Evolutionary conservation across 2,113 vertebrate genomes (phyloP).

Genomic region (Oriolus oriolus): DNA sequence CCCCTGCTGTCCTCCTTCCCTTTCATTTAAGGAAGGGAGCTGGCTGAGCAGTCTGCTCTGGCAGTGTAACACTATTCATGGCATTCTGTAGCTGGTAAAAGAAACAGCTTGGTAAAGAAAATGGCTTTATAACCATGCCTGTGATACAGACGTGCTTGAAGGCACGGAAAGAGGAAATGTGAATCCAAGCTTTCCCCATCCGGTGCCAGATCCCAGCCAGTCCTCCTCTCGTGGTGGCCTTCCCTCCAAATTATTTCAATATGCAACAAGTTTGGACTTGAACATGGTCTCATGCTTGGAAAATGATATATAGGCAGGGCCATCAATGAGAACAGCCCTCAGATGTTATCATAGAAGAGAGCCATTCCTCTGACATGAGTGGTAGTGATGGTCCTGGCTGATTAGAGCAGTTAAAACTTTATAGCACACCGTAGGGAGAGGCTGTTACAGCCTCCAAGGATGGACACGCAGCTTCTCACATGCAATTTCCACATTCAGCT

Average conservation of each 20-base stretch:
- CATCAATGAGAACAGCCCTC: not conserved
- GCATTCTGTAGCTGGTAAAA: not conserved
- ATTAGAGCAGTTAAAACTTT: slow-evolving; percentile 41
- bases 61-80: not conserved
- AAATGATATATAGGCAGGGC: not conserved
- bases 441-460: slow-evolving; percentile 15
- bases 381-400: slow-evolving; percentile 6
- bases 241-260: not conserved
- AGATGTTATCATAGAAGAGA: not conserved
- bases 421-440: not conserved
- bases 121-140: not conserved
- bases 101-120: not conserved
- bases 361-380: slow-evolving; percentile 8
- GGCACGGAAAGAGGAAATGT: rapidly evolving
- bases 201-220: not conserved
- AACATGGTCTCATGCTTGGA: not conserved
- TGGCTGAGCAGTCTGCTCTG: not conserved
- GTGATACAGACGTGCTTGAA: rapidly evolving
- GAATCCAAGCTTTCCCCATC: not conserved
- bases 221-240: not conserved
- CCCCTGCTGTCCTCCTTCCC: not conserved
- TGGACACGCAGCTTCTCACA: slow-evolving; percentile 15
- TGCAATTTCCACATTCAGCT: slow-evolving; percentile 43
- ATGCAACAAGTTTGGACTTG: not conserved
- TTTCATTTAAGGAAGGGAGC: not conserved